A percentile compares a stretch with the other conserved stretches of the same genome.
Conservation (phyloP, 2,113 vertebrate species). For the Mesitornis unicolor region DNA sequence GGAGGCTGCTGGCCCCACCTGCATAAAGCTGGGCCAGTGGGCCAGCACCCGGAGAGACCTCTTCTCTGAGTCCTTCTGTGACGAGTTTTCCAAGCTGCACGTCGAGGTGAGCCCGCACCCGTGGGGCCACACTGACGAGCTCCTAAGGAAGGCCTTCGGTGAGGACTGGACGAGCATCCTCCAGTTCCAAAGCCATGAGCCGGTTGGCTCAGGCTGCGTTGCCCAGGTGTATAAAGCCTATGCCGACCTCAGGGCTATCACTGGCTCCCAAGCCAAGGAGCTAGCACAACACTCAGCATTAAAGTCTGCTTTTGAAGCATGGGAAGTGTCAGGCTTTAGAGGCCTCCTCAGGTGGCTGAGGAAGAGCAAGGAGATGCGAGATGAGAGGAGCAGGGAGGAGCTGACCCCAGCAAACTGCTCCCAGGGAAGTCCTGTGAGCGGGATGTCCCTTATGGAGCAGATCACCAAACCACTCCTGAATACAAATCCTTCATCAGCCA, state of each 20-base stretch:
- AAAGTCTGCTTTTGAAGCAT: slow-evolving; percentile 73
- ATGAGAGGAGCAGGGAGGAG: slow-evolving; percentile 25
- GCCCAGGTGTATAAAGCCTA: slow-evolving; percentile 92
- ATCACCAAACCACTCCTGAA: background rate
- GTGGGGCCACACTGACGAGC: slow-evolving; percentile 84
- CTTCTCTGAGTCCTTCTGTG: slow-evolving; percentile 87
- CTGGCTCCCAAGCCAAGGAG: slow-evolving; percentile 59
- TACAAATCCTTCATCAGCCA: background rate
- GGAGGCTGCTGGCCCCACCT: slow-evolving; percentile 88
- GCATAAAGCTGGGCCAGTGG: slow-evolving; percentile 94
- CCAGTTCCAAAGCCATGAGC: slow-evolving; percentile 82
- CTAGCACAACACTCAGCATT: slow-evolving; percentile 47
- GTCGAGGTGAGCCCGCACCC: slow-evolving; percentile 84
- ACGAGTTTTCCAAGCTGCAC: slow-evolving; percentile 86
- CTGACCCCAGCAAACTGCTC: background rate
- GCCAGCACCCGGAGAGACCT: slow-evolving; percentile 92
- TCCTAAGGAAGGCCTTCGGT: slow-evolving; percentile 84
- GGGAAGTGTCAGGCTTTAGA: slow-evolving; percentile 75
- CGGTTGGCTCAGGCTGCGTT: slow-evolving; percentile 90
- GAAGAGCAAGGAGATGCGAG: slow-evolving; percentile 15
- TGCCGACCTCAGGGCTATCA: slow-evolving; percentile 72
- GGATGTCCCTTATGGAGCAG: background rate
- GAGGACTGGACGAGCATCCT: slow-evolving; percentile 81
- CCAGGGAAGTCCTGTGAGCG: background rate
- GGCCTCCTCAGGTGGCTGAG: slow-evolving; percentile 50